Base-by-base conservation (phyloP, 2,888 invertebrate genomes). In the Pseudococcus viburni region DNA sequence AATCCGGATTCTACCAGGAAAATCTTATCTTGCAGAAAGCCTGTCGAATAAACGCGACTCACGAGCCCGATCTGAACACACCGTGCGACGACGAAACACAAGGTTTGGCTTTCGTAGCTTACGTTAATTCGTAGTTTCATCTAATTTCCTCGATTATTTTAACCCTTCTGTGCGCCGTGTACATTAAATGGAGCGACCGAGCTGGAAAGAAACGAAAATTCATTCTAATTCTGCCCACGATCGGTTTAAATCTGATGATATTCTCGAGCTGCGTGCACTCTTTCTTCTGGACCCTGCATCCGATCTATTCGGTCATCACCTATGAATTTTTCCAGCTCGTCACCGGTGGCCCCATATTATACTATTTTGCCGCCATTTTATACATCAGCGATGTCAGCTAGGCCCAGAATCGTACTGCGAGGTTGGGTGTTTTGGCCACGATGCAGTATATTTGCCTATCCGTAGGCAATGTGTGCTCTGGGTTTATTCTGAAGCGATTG, bases 231-330 rank as follows among this genome's bases (percentile, higher is more conserved):
- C 11, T 89, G 64, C 90, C 90, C 8, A 68, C 89, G 2, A 8
- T 89, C 22, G 90, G 90, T 11, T 90, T 90, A 73, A 59, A 90
- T 6, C 39, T 90, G 15, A 89, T 90, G 1, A 89, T 89, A 59
- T 26, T 90, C 0, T 89, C 90, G 7, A 88, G 89, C 73, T 51
- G 90, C 7, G 46, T 90, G 2, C 90, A 90, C 42, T 89, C 90
- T 11, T 90, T 89, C 83, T 90, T 89, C 84, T 90, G 89, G 89
- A 88, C 85, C 5, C 90, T 90, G 90, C 89, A 90, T 17, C 90
- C 90, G 51, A 17, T 83, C 15, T 46, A 19, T 19, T 46, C 39
- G 0, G n/a, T 83, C 7, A 46, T 83, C 80, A 46, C 42, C 0
- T 83, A 83, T 11, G 19, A 83, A 19, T 11, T 83, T 8, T 2